Evolutionary conservation across 2,797 vertebrate genomes (phyloP), one percentile per base, ranked within the genome.

Genomic region (Amniataba percoides): DNA sequence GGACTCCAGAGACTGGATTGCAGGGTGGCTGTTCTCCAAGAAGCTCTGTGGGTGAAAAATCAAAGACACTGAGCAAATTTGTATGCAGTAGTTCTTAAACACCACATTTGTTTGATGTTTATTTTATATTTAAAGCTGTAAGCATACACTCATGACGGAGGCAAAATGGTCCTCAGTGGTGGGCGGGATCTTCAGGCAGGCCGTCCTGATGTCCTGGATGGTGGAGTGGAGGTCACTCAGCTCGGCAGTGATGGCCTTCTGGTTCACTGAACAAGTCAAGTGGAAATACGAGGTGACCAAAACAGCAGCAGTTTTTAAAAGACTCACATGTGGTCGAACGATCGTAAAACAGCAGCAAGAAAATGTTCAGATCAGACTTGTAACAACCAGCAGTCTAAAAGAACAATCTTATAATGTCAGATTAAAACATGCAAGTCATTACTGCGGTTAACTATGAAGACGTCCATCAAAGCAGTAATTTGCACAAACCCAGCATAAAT

Each of bases 21-120:
- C 94, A 0, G 98, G 97, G 86, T 97, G 97, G n/a, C 97, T 97
- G 0, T 97, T 98, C 89, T 99, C 98, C 92, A 99, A 88, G 78
- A 99, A 99, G 80, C 95, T 95, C 98, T 99, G 79, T 16, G 72
- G 31, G 55, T 3, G 49, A 52, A 18, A 71, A 6, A 10, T 77
- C 3, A 51, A 46, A 75, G 27, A 40, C 27, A 31, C 27, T 31
- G 27, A 31, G 21, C 42, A 31, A 43, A 34, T 2, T 5, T 12
- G 31, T 27, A 9, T 31, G 60, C 3, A 16, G 31, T 31, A 21
- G n/a, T 34, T 65, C 36, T 51, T 1, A 36, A 27, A 16, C 25
- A 4, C 2, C 31, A 40, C n/a, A 11, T n/a, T 10, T 21, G 14
- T 65, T 6, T 46, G 16, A 52, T 34, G 48, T 19, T 12, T 43